Conservation (phyloP, 2,797 vertebrate species). For the Gallirallus australis region DNA sequence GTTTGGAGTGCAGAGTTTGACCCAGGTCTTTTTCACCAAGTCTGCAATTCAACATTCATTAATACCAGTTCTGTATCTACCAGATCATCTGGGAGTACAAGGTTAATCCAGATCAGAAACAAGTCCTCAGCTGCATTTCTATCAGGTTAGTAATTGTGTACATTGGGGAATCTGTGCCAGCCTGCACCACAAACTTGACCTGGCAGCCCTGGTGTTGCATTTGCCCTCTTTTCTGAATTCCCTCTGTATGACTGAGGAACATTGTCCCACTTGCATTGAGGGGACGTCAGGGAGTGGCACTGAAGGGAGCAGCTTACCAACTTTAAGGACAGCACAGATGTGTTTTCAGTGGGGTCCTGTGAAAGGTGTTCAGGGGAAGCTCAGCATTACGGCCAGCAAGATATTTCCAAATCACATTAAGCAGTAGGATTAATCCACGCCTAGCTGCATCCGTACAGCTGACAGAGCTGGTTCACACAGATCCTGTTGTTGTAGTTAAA, state of each 20-base stretch:
- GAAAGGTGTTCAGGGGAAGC: not conserved
- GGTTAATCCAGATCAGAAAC: constrained; percentile 13
- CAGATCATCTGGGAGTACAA: not conserved
- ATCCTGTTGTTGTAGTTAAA: not conserved
- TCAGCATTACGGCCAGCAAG: not conserved
- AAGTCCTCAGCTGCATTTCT: constrained; percentile 12
- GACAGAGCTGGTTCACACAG: not conserved
- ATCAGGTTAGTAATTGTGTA: not conserved
- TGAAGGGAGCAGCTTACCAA: not conserved
- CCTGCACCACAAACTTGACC: not conserved
- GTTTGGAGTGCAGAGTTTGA: not conserved
- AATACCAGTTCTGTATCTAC: not conserved
- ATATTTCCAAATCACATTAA: not conserved
- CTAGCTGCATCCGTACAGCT: not conserved
- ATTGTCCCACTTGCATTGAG: rapidly evolving
- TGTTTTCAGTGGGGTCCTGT: not conserved
- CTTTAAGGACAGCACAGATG: not conserved
- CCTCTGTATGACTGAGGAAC: not conserved
- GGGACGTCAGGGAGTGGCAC: not conserved
- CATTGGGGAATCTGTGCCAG: not conserved
- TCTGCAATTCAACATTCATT: not conserved
- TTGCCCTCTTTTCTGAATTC: not conserved
- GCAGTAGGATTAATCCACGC: not conserved
- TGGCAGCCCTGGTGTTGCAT: not conserved
- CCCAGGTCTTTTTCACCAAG: not conserved